Evolutionary conservation across 2,113 vertebrate species (phyloP).

Genomic region (Phalacrocorax brasilianus): DNA sequence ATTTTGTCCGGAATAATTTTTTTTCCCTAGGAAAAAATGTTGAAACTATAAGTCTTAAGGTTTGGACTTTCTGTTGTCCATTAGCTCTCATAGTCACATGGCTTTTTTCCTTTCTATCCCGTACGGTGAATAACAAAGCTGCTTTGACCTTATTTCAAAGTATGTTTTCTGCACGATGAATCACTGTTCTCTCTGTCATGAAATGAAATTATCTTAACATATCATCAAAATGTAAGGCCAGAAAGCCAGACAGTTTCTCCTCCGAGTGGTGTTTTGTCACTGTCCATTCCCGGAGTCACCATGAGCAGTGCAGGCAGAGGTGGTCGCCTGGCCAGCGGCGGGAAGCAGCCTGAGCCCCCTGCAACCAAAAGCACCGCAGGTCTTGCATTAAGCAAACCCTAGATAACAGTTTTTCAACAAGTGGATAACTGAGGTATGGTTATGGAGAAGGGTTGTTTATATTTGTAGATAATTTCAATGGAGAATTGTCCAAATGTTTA

Average conservation of each 20-base stretch:
- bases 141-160: neutral
- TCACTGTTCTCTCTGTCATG: neutral
- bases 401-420: accelerated
- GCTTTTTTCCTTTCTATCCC: neutral
- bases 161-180: neutral
- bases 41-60: neutral
- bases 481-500: neutral
- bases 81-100: neutral
- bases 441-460: neutral
- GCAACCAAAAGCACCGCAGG: neutral
- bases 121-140: neutral
- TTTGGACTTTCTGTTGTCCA: neutral
- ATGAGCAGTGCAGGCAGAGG: accelerated
- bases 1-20: neutral
- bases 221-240: neutral
- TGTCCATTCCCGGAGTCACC: accelerated
- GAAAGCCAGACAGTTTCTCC: neutral
- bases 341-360: neutral
- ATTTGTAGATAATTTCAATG: neutral
- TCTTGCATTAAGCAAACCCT: neutral
- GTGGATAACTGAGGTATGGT: neutral
- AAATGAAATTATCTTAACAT: neutral
- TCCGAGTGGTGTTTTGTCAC: neutral
- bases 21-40: neutral
- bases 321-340: accelerated